Conservation (phyloP, 2,113 vertebrate species). For the Colistium nudipinnis region DNA sequence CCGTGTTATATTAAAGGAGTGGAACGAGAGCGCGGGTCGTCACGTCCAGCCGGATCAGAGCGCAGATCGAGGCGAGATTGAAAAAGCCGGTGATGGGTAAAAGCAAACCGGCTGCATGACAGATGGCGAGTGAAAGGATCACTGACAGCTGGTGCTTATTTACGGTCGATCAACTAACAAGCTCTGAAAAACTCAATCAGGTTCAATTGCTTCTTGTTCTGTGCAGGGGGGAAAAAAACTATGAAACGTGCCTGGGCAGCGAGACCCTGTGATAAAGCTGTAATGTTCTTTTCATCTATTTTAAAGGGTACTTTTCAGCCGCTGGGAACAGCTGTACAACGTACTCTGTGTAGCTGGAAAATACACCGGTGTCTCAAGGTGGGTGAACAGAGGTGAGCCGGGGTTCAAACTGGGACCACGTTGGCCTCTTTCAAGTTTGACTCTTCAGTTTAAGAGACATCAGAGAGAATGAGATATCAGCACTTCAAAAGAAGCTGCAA, state of each 20-base stretch:
- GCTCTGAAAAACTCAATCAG: neutral
- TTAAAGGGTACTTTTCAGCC: no score
- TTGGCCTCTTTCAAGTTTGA: neutral
- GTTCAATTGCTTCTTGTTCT: neutral
- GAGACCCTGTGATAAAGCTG: no score
- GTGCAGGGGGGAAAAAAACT: neutral
- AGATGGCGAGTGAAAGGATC: neutral
- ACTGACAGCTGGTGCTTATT: neutral
- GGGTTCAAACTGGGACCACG: neutral
- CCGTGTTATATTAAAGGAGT: constrained; percentile 5
- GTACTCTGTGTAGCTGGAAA: no score
- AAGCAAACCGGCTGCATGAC: neutral
- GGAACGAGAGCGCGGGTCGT: neutral
- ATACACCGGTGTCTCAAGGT: neutral
- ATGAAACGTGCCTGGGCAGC: no score
- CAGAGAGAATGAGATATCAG: neutral
- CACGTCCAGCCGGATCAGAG: constrained; percentile 19
- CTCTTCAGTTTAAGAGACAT: neutral
- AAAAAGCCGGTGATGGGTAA: constrained; percentile 5
- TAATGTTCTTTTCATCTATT: no score
- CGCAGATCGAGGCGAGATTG: constrained; percentile 24
- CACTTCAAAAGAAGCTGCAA: neutral
- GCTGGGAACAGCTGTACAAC: neutral
- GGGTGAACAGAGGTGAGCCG: neutral
- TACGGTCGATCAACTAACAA: neutral